These are phyloP conservation scores for Perca flavescens DNA, from an alignment of 2,113 vertebrate genomes.

Conservation along the genomic window DNA sequence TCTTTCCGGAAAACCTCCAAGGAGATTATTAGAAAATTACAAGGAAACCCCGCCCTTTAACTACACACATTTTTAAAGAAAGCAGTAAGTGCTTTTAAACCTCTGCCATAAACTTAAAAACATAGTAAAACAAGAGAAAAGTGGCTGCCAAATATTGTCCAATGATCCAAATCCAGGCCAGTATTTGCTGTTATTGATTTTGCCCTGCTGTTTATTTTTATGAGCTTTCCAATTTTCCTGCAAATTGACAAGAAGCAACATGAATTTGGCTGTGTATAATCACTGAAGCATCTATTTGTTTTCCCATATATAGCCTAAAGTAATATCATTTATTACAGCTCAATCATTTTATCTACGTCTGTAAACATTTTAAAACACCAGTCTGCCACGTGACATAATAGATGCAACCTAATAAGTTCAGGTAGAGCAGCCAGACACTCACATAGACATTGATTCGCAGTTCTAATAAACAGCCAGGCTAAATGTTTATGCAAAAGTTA, in stretches of 20 bases:
- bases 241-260: constrained; percentile 51
- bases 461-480: constrained; percentile 59
- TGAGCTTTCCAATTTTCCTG: constrained; percentile 48
- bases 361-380: constrained; percentile 65
- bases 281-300: constrained; percentile 54
- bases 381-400: constrained; percentile 38
- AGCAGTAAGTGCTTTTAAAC: constrained; percentile 53
- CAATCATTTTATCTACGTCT: constrained; percentile 64
- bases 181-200: constrained; percentile 72
- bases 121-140: constrained; percentile 54
- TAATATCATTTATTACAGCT: constrained; percentile 62
- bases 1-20: neutral
- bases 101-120: constrained; percentile 50
- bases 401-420: constrained; percentile 50
- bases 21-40: neutral
- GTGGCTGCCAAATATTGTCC: constrained; percentile 48
- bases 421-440: constrained; percentile 46
- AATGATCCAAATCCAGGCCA: constrained; percentile 54
- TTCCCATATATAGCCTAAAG: constrained; percentile 30
- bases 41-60: neutral
- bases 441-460: constrained; percentile 61
- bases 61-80: constrained; percentile 10
- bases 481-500: constrained; percentile 58
- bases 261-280: constrained; percentile 50
- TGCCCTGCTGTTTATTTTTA: constrained; percentile 52